Conservation (phyloP, 2,797 vertebrate genomes). For the Amblyraja radiata region DNA sequence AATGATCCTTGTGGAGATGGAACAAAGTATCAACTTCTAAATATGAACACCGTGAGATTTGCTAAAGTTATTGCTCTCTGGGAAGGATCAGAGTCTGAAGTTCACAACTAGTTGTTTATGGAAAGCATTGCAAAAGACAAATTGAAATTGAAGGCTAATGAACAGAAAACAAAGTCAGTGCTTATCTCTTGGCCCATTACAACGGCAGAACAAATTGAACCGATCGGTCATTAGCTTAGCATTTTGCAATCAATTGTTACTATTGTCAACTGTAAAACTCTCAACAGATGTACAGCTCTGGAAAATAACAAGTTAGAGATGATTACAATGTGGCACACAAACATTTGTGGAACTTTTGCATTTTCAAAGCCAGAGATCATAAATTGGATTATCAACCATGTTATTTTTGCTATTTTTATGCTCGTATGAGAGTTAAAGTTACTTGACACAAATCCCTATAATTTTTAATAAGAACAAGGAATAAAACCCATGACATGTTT, state of each 20-base stretch:
- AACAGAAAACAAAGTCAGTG: constrained; percentile 9
- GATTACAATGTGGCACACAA: background rate
- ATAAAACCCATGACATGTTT: background rate
- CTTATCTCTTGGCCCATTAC: background rate
- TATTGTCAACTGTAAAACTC: background rate
- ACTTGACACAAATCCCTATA: background rate
- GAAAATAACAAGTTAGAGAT: background rate
- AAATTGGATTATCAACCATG: background rate
- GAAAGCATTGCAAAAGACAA: background rate
- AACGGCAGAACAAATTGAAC: background rate
- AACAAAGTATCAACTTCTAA: background rate
- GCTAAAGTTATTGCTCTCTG: background rate
- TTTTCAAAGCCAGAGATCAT: background rate
- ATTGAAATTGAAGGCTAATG: constrained; percentile 6
- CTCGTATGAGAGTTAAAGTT: background rate
- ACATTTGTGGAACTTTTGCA: background rate
- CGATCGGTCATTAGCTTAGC: background rate
- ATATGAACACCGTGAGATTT: background rate
- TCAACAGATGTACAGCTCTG: background rate
- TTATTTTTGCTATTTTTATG: background rate
- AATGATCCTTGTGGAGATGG: background rate
- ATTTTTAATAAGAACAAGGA: background rate
- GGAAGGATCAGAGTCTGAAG: background rate
- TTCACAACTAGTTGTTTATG: background rate
- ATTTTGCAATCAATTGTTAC: background rate